These are phyloP conservation scores for Pseudomyrmex flavicornis DNA, from an alignment of 1,140 invertebrate genomes.

Conservation along the genomic window DNA sequence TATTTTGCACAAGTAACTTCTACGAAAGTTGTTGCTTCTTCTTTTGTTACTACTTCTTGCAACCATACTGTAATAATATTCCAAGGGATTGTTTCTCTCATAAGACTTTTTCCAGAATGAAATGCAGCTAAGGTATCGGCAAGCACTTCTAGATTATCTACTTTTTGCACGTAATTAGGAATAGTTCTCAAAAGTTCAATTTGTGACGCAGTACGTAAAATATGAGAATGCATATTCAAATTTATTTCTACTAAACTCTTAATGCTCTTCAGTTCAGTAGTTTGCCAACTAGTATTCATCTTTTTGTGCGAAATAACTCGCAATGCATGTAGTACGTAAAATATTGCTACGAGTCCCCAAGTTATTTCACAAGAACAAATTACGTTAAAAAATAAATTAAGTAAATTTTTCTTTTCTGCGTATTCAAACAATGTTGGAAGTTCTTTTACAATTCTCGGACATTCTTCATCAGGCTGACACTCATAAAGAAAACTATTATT, in stretches of 20 bases:
- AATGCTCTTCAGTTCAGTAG: slow-evolving; percentile 64
- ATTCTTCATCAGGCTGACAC: slow-evolving; percentile 42
- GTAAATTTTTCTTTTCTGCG: slow-evolving; percentile 42
- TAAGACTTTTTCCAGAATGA: slow-evolving; percentile 59
- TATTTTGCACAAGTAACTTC: slow-evolving; percentile 44
- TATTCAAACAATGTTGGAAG: slow-evolving; percentile 67
- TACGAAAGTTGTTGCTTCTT: slow-evolving; percentile 59
- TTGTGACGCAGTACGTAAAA: slow-evolving; percentile 71
- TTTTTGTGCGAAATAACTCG: slow-evolving; percentile 33
- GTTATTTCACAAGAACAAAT: slow-evolving; percentile 54
- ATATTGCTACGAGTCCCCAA: slow-evolving; percentile 81
- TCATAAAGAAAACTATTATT: slow-evolving; percentile 80
- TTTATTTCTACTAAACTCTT: slow-evolving; percentile 69
- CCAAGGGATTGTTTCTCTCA: slow-evolving; percentile 59
- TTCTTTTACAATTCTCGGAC: slow-evolving; percentile 70
- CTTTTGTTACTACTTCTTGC: slow-evolving; percentile 13
- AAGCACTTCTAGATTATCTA: slow-evolving; percentile 53
- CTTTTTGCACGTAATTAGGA: slow-evolving; percentile 30
- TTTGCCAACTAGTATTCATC: slow-evolving; percentile 38
- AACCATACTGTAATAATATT: slow-evolving; percentile 59
- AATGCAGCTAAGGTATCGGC: slow-evolving; percentile 67
- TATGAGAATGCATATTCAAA: slow-evolving; percentile 71
- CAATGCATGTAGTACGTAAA: slow-evolving; percentile 75
- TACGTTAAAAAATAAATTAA: slow-evolving; percentile 65
- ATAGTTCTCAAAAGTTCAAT: slow-evolving; percentile 71